These are phyloP conservation scores for Congeria kusceri DNA, from an alignment of 2,888 invertebrate genomes.

Conservation along the genomic window DNA sequence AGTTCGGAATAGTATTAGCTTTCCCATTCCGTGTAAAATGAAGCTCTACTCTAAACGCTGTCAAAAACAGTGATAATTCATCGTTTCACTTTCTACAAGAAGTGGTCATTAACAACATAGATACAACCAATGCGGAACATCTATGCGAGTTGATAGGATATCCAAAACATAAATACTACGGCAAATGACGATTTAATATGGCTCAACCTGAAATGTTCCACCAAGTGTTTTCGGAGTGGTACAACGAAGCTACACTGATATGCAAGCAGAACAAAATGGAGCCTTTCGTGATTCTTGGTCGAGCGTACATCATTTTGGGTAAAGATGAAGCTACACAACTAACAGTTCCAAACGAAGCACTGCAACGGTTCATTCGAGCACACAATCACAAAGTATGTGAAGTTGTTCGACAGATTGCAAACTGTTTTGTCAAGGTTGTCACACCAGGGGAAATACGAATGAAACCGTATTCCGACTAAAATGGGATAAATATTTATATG, in stretches of 20 bases:
- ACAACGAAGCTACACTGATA: neutral
- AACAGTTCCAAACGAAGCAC: neutral
- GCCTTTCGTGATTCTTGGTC: neutral
- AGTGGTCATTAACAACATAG: conserved; percentile 1
- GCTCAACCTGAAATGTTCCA: neutral
- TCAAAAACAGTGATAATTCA: too few species aligned
- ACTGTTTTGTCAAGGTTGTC: neutral
- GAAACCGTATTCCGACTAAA: neutral
- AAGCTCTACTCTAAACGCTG: too few species aligned
- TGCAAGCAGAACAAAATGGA: neutral
- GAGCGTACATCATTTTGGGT: neutral
- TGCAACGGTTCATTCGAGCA: neutral
- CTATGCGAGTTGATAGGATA: conserved; percentile 6
- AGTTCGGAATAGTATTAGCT: neutral
- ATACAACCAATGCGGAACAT: neutral
- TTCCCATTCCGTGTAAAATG: neutral
- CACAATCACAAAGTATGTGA: neutral
- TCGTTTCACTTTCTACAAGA: too few species aligned
- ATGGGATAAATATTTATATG: too few species aligned
- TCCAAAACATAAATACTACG: conserved; percentile 2
- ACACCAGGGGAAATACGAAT: too few species aligned
- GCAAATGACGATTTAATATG: neutral
- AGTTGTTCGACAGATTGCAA: neutral
- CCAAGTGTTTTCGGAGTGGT: conserved; percentile 5
- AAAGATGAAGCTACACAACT: neutral